Conservation (phyloP, 2,888 invertebrate species). For the Lepidocyrtoides sp. region DNA sequence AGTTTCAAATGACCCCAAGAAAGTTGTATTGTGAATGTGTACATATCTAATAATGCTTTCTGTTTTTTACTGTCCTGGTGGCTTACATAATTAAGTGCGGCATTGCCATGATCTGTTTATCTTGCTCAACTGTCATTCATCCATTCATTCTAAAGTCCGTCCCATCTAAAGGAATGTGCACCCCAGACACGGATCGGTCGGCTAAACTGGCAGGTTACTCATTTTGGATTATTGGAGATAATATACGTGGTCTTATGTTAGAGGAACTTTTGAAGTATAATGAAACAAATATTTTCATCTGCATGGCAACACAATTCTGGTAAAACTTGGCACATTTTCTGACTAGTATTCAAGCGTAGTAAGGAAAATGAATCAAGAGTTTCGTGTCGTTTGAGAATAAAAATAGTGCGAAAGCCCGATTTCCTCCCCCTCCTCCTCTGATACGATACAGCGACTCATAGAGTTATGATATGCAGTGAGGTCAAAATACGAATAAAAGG, state of each 20-base stretch:
- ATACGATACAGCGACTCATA: not conserved
- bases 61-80: not conserved
- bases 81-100: not conserved
- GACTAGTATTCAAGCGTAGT: not conserved
- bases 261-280: not conserved
- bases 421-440: not conserved
- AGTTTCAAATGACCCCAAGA: conserved; percentile 60
- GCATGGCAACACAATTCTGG: not conserved
- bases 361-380: conserved; percentile 7
- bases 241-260: not conserved
- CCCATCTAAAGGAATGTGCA: conserved; percentile 7
- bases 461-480: not conserved
- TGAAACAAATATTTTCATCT: not conserved
- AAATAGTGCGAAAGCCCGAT: not conserved
- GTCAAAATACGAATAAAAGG: not conserved
- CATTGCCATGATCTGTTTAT: not conserved
- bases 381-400: not conserved
- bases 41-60: not conserved
- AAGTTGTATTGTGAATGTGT: not conserved
- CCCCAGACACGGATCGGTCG: conserved; percentile 16
- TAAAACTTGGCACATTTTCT: not conserved
- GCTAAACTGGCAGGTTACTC: not conserved
- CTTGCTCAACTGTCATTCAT: conserved; percentile 3
- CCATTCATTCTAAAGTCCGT: not conserved
- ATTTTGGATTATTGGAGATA: no score